phyloP scores from a whole-genome alignment of 1,140 invertebrate genomes.

The Bursaphelenchus mucronatus region DNA sequence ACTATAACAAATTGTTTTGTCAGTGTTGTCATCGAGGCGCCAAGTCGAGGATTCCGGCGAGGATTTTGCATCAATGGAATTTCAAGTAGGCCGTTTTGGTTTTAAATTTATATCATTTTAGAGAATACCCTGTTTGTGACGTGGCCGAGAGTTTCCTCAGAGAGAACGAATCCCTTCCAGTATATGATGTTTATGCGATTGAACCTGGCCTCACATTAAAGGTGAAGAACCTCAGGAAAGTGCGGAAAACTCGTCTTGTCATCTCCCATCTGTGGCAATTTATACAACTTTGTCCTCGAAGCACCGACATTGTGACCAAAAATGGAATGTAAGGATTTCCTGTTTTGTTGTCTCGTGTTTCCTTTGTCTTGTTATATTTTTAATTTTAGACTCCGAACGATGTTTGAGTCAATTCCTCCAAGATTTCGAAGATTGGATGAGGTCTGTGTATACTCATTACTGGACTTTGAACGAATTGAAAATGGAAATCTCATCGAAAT shows the following conservation, averaged over 20 bases:
- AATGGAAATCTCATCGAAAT: slow-evolving; percentile 48
- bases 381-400: slow-evolving; percentile 34
- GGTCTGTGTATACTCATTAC: slow-evolving; percentile 38
- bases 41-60: slow-evolving; percentile 72
- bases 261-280: slow-evolving; percentile 46
- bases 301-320: slow-evolving; percentile 23
- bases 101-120: slow-evolving; percentile 28
- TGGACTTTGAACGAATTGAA: slow-evolving; percentile 42
- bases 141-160: slow-evolving; percentile 75
- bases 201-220: slow-evolving; percentile 30
- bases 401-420: slow-evolving; percentile 38
- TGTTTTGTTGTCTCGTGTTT: background rate
- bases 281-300: slow-evolving; percentile 27
- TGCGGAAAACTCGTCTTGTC: slow-evolving; percentile 35
- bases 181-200: slow-evolving; percentile 72
- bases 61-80: slow-evolving; percentile 73
- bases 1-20: slow-evolving; percentile 81
- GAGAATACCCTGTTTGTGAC: slow-evolving; percentile 73
- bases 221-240: slow-evolving; percentile 33
- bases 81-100: slow-evolving; percentile 63
- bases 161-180: slow-evolving; percentile 73
- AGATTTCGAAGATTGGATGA: slow-evolving; percentile 39
- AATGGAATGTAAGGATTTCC: slow-evolving; percentile 37
- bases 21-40: slow-evolving; percentile 79
- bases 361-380: background rate